Percentiles rank a stretch among this genome's conserved stretches.
Conservation (phyloP, 2,888 invertebrate genomes). For the Papilio elwesi region DNA sequence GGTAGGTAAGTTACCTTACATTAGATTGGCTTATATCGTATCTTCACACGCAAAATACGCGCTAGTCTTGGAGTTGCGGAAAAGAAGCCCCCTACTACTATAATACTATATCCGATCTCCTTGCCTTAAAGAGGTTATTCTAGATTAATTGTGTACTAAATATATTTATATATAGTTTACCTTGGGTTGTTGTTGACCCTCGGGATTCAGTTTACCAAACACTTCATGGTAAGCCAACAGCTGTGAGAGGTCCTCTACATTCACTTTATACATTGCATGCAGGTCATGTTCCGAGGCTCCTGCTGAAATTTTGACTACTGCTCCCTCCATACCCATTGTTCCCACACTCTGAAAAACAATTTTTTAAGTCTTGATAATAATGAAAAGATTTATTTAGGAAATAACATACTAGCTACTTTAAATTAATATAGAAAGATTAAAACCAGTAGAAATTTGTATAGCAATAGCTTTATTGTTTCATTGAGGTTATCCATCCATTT, state of each 20-base stretch:
- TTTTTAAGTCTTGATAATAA: not conserved
- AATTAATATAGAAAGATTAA: not conserved
- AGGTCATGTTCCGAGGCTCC: constrained; percentile 88
- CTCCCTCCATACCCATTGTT: constrained; percentile 86
- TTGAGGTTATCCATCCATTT: too few species aligned
- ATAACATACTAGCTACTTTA: not conserved
- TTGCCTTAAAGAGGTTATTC: not conserved
- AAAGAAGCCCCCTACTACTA: too few species aligned
- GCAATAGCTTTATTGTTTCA: too few species aligned
- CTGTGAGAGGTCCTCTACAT: constrained; percentile 93
- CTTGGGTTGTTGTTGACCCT: constrained; percentile 71
- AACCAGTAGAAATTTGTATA: too few species aligned
- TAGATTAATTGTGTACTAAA: not conserved
- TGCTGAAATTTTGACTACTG: constrained; percentile 89
- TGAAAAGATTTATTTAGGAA: not conserved
- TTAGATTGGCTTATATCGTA: too few species aligned
- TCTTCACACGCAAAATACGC: too few species aligned
- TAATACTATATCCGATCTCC: not conserved
- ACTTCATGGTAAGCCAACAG: constrained; percentile 94
- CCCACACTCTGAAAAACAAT: constrained; percentile 64
- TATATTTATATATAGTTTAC: constrained; percentile 48
- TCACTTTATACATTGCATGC: constrained; percentile 91
- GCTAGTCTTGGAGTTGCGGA: too few species aligned
- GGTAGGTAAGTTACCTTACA: too few species aligned
- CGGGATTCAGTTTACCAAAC: constrained; percentile 80